phyloP scores from a whole-genome alignment of 2,113 vertebrate genomes.

The Oostethus manadensis region DNA sequence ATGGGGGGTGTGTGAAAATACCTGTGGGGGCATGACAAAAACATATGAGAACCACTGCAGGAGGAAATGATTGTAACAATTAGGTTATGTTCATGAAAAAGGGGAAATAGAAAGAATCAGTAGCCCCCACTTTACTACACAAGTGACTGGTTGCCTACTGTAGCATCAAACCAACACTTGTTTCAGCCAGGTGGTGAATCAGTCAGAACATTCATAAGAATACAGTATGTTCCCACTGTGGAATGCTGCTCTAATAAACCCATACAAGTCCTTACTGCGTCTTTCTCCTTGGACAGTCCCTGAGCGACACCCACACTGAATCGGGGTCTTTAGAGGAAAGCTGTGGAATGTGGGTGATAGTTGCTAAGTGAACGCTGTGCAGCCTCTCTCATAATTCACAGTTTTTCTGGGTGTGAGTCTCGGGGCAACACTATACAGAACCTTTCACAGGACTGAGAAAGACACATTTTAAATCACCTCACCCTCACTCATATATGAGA shows the following conservation, averaged over 20 bases:
- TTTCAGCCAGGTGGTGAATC: not conserved
- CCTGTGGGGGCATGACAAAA: no score
- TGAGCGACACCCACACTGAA: slow-evolving; percentile 26
- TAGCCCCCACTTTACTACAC: not conserved
- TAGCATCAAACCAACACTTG: not conserved
- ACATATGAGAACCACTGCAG: no score
- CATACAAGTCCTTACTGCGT: slow-evolving; percentile 11
- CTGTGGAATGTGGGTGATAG: slow-evolving; percentile 66
- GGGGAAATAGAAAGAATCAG: not conserved
- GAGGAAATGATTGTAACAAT: not conserved
- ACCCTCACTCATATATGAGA: slow-evolving; percentile 6
- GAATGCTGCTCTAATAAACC: not conserved
- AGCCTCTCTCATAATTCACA: slow-evolving; percentile 51
- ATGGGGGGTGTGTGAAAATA: no score
- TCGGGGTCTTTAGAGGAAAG: slow-evolving; percentile 50
- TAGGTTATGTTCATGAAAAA: not conserved
- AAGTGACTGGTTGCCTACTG: not conserved
- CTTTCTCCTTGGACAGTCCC: slow-evolving; percentile 1
- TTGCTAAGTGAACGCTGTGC: slow-evolving; percentile 59
- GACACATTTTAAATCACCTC: slow-evolving; percentile 30
- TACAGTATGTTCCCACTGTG: slow-evolving; percentile 9
- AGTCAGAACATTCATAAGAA: not conserved
- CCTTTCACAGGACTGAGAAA: slow-evolving; percentile 48
- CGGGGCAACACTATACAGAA: slow-evolving; percentile 53
- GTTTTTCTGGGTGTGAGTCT: slow-evolving; percentile 52